Percentiles rank a stretch among this genome's conserved stretches.
phyloP scores from a whole-genome alignment of 2,797 vertebrate species.

The Chiropotes sagulatus region DNA sequence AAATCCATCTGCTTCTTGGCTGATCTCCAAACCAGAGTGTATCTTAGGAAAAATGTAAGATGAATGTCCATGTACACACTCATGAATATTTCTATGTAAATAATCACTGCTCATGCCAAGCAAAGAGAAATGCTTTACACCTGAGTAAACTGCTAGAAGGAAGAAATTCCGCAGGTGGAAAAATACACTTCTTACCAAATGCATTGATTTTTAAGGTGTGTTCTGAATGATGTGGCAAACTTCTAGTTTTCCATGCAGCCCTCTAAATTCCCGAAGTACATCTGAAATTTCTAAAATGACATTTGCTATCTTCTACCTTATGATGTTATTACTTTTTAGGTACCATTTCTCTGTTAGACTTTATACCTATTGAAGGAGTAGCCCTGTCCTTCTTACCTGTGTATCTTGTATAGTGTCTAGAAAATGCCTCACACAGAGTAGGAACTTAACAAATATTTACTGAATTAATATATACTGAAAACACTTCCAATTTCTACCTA shows the following conservation, averaged over 20 bases:
- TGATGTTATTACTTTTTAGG: neutral
- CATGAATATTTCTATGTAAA: neutral
- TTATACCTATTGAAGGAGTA: neutral
- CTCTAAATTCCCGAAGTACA: neutral
- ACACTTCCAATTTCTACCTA: neutral
- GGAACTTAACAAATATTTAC: slow-evolving; percentile 1
- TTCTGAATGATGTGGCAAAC: neutral
- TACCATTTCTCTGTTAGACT: neutral
- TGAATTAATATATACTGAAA: slow-evolving; percentile 1
- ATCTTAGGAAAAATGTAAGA: slow-evolving; percentile 6
- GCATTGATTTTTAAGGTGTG: neutral
- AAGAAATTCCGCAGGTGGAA: neutral
- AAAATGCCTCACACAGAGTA: neutral
- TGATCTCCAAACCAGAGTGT: neutral
- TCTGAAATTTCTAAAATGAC: neutral
- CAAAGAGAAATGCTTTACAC: slow-evolving; percentile 1
- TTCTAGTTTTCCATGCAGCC: neutral
- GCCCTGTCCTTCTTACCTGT: neutral
- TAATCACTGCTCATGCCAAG: neutral
- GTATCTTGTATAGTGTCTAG: neutral
- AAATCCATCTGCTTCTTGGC: neutral
- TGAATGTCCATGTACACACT: neutral
- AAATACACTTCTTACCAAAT: slow-evolving; percentile 17
- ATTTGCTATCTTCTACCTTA: neutral
- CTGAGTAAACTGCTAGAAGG: neutral